These are phyloP conservation scores for Ophion obscuratus DNA, from an alignment of 2,888 invertebrate species.

Conservation along the genomic window DNA sequence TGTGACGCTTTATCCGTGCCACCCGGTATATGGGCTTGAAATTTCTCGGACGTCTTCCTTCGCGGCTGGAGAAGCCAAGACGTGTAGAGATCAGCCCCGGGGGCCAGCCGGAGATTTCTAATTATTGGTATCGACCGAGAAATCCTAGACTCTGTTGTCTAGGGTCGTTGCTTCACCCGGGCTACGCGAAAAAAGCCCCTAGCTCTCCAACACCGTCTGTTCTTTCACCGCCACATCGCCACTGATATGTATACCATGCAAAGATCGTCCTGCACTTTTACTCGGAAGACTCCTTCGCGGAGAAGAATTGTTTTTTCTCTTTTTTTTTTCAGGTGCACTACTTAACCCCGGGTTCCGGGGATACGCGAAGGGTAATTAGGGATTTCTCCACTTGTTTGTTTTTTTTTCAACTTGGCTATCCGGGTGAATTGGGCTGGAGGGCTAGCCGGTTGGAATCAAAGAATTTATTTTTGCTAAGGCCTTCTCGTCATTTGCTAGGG, in stretches of 20 bases:
- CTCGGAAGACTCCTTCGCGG: not conserved
- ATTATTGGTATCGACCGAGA: constrained; percentile 61
- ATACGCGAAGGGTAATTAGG: constrained; percentile 20
- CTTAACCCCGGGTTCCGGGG: constrained; percentile 25
- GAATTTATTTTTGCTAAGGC: not conserved
- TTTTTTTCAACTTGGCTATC: not conserved
- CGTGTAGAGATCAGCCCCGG: constrained; percentile 12
- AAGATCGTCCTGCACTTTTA: constrained; percentile 30
- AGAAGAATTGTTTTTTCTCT: not conserved
- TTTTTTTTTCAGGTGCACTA: constrained; percentile 25
- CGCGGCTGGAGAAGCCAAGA: not conserved
- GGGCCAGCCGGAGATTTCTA: constrained; percentile 51
- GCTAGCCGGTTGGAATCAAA: not conserved
- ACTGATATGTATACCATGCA: not conserved
- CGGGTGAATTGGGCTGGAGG: not conserved
- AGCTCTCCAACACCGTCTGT: constrained; percentile 14
- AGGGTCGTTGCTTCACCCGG: constrained; percentile 59
- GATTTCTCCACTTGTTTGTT: not conserved
- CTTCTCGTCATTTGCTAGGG: no score
- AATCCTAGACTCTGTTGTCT: constrained; percentile 63
- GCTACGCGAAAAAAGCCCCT: not conserved
- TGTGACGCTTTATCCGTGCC: no score
- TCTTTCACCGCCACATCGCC: constrained; percentile 20
- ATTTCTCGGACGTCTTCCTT: constrained; percentile 13
- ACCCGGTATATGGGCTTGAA: no score